phyloP scores from a whole-genome alignment of 1,140 invertebrate genomes.

The Trichonephila clavipes region DNA sequence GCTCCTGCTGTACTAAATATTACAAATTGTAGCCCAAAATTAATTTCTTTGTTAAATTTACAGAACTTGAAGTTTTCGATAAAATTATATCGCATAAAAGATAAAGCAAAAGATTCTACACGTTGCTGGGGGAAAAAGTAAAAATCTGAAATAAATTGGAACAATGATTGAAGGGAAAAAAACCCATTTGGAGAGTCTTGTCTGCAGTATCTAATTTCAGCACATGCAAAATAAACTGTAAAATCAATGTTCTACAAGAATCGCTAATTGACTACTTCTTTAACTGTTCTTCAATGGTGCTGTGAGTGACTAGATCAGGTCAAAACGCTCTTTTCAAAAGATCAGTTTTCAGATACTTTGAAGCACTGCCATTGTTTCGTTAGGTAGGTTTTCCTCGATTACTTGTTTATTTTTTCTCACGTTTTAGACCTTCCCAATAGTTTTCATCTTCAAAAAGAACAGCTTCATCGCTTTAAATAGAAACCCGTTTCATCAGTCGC shows the following conservation, averaged over 20 bases:
- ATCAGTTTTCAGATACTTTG: slow-evolving; percentile 13
- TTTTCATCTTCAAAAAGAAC: background rate
- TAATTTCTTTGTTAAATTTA: too few relatives aligned
- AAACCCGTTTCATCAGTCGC: background rate
- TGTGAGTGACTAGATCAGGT: slow-evolving; percentile 31
- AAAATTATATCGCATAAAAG: too few relatives aligned
- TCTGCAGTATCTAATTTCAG: background rate
- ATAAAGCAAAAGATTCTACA: too few relatives aligned
- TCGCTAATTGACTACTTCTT: slow-evolving; percentile 19
- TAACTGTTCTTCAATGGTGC: background rate
- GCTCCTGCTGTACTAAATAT: too few relatives aligned
- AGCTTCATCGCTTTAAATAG: slow-evolving; percentile 3
- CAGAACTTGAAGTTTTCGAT: too few relatives aligned
- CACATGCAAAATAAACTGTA: background rate
- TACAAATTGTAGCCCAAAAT: too few relatives aligned
- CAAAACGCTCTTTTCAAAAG: background rate
- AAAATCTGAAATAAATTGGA: background rate
- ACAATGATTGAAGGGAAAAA: background rate
- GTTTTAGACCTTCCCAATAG: background rate
- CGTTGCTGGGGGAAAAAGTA: background rate
- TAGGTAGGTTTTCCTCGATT: background rate
- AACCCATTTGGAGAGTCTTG: background rate
- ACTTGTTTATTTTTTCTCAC: background rate
- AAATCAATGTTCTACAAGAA: background rate
- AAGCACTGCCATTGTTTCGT: slow-evolving; percentile 9